Evolutionary conservation across 2,797 vertebrate species (phyloP).

Genomic region (Lepus oiostolus): DNA sequence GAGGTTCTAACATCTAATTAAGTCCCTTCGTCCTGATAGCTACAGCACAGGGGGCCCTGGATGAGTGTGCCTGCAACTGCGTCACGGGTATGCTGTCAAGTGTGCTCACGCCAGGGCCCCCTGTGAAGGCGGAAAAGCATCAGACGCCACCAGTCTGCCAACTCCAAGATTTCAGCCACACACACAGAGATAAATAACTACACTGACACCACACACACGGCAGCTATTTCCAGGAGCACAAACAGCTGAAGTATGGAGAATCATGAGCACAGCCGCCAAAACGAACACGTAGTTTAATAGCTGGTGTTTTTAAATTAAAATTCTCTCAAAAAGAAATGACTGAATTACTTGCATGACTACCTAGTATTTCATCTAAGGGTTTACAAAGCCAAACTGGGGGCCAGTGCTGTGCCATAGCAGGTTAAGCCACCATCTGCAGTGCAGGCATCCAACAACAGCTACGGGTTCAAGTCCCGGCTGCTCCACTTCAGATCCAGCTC

Average conservation of each 20-base stretch:
- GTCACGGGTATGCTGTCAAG: not conserved
- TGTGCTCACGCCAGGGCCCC: not conserved
- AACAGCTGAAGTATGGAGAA: not conserved
- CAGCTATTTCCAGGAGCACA: not conserved
- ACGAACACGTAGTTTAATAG: conserved; percentile 16
- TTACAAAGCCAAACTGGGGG: not conserved
- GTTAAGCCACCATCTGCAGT: not conserved
- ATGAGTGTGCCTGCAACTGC: not conserved
- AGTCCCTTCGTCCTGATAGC: not conserved
- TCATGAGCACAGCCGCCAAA: not conserved
- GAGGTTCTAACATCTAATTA: not conserved
- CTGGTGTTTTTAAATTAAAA: conserved; percentile 6
- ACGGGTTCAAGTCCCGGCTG: too few relatives aligned
- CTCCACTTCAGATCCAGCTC: too few relatives aligned
- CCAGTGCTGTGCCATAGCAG: not conserved
- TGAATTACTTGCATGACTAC: not conserved
- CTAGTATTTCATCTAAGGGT: conserved; percentile 9
- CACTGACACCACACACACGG: not conserved
- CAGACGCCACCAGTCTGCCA: not conserved
- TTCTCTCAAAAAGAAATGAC: not conserved
- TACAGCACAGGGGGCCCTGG: not conserved
- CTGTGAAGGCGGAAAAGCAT: not conserved
- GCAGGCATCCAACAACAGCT: too few relatives aligned
- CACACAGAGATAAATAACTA: not conserved
- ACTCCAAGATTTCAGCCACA: not conserved